These are phyloP conservation scores for Platyura marginata DNA, from an alignment of 1,140 invertebrate genomes.

Conservation along the genomic window DNA sequence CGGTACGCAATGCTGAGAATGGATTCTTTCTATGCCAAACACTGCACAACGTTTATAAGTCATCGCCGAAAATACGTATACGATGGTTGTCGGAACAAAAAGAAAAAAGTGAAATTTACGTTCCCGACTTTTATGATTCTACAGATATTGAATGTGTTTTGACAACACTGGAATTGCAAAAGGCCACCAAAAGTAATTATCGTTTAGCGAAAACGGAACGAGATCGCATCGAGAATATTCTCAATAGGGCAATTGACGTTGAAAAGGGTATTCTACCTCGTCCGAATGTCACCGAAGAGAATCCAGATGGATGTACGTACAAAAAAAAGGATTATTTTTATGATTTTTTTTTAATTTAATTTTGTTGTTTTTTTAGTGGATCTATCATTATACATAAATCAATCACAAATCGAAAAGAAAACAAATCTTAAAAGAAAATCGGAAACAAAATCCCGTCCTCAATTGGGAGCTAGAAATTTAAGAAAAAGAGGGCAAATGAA, in stretches of 20 bases:
- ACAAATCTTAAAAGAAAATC: not conserved
- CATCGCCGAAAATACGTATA: slow-evolving; percentile 63
- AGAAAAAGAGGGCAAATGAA: not conserved
- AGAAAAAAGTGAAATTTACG: slow-evolving; percentile 46
- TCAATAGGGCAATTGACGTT: slow-evolving; percentile 64
- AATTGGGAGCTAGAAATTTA: not conserved
- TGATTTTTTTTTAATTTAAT: not conserved
- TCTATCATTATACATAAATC: slow-evolving; percentile 57
- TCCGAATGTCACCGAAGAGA: slow-evolving; percentile 56
- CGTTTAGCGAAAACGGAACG: slow-evolving; percentile 51
- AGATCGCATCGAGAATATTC: slow-evolving; percentile 60
- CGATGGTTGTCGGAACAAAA: slow-evolving; percentile 72
- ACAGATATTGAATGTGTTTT: slow-evolving; percentile 79
- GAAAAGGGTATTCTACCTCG: slow-evolving; percentile 45
- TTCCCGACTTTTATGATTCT: slow-evolving; percentile 74
- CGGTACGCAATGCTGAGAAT: slow-evolving; percentile 71
- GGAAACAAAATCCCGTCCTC: not conserved
- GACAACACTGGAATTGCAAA: slow-evolving; percentile 62
- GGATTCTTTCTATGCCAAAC: slow-evolving; percentile 83
- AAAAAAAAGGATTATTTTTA: not conserved
- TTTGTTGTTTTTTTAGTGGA: slow-evolving; percentile 39
- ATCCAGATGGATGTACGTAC: slow-evolving; percentile 67
- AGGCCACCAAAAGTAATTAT: slow-evolving; percentile 48
- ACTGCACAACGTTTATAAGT: slow-evolving; percentile 78
- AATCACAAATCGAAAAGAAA: slow-evolving; percentile 45